Conservation (phyloP, 2,113 vertebrate genomes). For the Speoplatyrhinus poulsoni region DNA sequence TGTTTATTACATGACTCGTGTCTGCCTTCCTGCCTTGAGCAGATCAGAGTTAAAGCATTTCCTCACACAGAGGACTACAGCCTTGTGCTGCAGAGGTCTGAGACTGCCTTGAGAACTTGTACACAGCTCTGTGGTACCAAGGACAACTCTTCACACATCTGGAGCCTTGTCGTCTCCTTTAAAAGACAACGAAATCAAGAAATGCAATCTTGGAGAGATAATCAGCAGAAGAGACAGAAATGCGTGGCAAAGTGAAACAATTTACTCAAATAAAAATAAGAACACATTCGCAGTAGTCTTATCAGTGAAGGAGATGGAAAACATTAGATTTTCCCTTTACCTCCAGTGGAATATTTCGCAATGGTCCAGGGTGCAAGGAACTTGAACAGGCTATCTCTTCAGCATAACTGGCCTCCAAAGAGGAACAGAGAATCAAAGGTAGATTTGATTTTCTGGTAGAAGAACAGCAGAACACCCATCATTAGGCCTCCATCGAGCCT, state of each 20-base stretch:
- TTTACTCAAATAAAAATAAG: too few species aligned
- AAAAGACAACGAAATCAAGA: slow-evolving; percentile 28
- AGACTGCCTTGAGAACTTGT: slow-evolving; percentile 22
- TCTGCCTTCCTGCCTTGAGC: slow-evolving; percentile 3
- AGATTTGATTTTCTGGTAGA: slow-evolving; percentile 30
- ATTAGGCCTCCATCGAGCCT: slow-evolving; percentile 24
- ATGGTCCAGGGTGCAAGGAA: slow-evolving; percentile 1
- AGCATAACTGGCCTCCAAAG: slow-evolving; percentile 8
- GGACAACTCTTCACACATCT: too few species aligned
- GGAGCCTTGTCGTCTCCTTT: slow-evolving; percentile 9
- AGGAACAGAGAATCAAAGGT: slow-evolving; percentile 28
- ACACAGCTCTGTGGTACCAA: background rate
- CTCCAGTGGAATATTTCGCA: slow-evolving; percentile 3
- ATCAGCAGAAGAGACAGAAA: slow-evolving; percentile 28
- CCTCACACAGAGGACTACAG: slow-evolving; percentile 10
- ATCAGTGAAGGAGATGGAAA: slow-evolving; percentile 11
- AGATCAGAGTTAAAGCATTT: slow-evolving; percentile 38
- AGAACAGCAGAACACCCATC: slow-evolving; percentile 14
- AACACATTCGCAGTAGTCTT: slow-evolving; percentile 8
- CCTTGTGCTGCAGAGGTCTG: slow-evolving; percentile 14
- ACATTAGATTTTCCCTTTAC: slow-evolving; percentile 29
- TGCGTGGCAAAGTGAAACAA: slow-evolving; percentile 33
- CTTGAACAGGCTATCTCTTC: slow-evolving; percentile 31
- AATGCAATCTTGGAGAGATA: slow-evolving; percentile 47
- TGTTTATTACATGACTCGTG: background rate